Percentiles rank a stretch among this genome's conserved stretches.
Evolutionary conservation across 2,888 invertebrate genomes (phyloP).

Genomic region (Limnephilus marmoratus): DNA sequence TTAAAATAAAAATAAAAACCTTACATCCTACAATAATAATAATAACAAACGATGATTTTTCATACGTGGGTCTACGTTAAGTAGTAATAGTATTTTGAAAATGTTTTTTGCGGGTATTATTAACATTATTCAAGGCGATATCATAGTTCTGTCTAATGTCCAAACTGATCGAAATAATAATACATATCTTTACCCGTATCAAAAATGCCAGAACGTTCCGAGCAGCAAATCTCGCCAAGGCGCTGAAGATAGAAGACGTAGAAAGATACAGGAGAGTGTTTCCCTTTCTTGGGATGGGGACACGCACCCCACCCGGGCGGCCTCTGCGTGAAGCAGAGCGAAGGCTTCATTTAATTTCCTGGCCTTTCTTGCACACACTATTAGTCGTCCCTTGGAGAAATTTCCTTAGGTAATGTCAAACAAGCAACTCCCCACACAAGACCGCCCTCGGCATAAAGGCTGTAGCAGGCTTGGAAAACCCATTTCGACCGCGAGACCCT

Average conservation of each 20-base stretch:
- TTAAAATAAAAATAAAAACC: too few species aligned
- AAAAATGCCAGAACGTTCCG: background rate
- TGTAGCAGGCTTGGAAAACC: background rate
- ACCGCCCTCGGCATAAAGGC: background rate
- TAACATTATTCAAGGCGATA: too few species aligned
- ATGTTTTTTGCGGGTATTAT: too few species aligned
- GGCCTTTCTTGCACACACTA: constrained; percentile 36
- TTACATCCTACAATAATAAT: too few species aligned
- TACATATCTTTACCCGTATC: background rate
- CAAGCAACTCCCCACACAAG: background rate
- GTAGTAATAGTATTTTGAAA: too few species aligned
- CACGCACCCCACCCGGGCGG: background rate
- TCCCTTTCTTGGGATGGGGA: background rate
- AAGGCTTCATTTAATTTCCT: constrained; percentile 49
- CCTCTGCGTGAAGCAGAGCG: constrained; percentile 20
- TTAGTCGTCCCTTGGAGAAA: constrained; percentile 53
- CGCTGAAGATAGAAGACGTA: constrained; percentile 12
- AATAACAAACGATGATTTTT: too few species aligned
- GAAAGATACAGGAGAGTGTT: background rate
- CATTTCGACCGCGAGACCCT: constrained; percentile 27
- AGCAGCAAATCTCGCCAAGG: background rate
- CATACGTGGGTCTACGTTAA: too few species aligned
- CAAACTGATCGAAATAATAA: background rate
- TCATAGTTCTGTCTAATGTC: background rate
- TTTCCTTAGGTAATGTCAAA: constrained; percentile 47